phyloP scores from a whole-genome alignment of 2,113 vertebrate genomes.

The Oncorhynchus kisutch region DNA sequence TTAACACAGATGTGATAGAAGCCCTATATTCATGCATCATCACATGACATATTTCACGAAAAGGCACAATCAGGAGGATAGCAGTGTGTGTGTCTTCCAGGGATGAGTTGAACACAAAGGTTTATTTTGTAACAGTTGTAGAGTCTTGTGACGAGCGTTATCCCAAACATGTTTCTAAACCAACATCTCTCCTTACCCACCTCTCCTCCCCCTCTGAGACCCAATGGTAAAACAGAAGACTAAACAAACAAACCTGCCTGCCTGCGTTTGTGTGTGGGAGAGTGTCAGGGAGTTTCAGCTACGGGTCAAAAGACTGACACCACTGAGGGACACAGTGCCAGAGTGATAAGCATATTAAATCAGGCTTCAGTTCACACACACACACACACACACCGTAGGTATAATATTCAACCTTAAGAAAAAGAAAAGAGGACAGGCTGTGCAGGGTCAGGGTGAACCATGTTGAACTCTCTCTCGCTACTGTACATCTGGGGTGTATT shows the following conservation, averaged over 20 bases:
- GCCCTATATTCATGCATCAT: constrained; percentile 11
- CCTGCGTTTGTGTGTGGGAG: background rate
- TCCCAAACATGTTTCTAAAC: constrained; percentile 1
- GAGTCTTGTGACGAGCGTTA: background rate
- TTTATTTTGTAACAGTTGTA: constrained; percentile 2
- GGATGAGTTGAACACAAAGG: background rate
- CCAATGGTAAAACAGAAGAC: background rate
- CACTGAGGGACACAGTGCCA: background rate
- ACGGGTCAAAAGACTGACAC: no score
- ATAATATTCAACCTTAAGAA: background rate
- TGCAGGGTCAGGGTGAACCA: no score
- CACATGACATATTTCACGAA: constrained; percentile 14
- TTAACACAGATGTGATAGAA: background rate
- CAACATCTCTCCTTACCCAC: background rate
- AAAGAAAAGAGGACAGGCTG: background rate
- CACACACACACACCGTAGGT: background rate
- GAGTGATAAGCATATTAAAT: background rate
- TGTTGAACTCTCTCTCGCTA: no score
- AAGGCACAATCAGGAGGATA: constrained; percentile 25
- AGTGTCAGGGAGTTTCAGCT: no score
- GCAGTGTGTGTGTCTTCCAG: background rate
- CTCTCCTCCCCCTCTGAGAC: background rate
- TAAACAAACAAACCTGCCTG: background rate
- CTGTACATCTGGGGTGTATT: no score
- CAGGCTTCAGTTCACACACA: background rate